Evolutionary conservation across 2,888 invertebrate genomes (phyloP).

Genomic region (Polietes domitor): DNA sequence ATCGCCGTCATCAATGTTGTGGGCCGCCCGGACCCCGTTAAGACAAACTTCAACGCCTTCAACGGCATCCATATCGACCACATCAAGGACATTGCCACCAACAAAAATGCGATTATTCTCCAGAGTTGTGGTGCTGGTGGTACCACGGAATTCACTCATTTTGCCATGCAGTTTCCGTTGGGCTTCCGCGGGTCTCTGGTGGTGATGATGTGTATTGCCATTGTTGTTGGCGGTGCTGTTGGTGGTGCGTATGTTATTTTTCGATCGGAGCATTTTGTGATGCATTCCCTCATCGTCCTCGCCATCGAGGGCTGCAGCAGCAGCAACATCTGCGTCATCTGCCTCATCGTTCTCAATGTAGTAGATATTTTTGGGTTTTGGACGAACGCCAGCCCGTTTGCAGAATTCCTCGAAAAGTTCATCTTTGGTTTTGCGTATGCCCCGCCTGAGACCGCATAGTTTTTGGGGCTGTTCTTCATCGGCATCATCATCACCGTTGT

Average conservation of each 20-base stretch:
- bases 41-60: not conserved
- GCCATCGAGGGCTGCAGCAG: constrained; percentile 56
- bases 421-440: constrained; percentile 79
- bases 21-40: not conserved
- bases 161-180: constrained; percentile 30
- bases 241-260: constrained; percentile 43
- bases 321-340: constrained; percentile 65
- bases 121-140: not conserved
- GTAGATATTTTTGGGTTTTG: constrained; percentile 80
- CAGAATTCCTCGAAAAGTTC: constrained; percentile 80
- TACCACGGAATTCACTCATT: constrained; percentile 32
- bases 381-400: constrained; percentile 77
- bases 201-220: constrained; percentile 41
- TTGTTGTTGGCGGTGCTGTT: constrained; percentile 57
- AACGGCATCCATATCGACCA: constrained; percentile 40
- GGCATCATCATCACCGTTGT: constrained; percentile 65
- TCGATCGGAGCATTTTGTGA: constrained; percentile 49
- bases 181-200: constrained; percentile 54
- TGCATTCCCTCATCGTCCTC: constrained; percentile 47
- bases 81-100: constrained; percentile 35
- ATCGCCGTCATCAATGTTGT: constrained; percentile 1
- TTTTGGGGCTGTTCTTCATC: constrained; percentile 69
- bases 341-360: constrained; percentile 75
- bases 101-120: constrained; percentile 48
- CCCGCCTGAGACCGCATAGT: constrained; percentile 77